Evolutionary conservation across 2,888 invertebrate species (phyloP), one percentile per base, ranked within the genome.

Genomic region (Gari tellinella): DNA sequence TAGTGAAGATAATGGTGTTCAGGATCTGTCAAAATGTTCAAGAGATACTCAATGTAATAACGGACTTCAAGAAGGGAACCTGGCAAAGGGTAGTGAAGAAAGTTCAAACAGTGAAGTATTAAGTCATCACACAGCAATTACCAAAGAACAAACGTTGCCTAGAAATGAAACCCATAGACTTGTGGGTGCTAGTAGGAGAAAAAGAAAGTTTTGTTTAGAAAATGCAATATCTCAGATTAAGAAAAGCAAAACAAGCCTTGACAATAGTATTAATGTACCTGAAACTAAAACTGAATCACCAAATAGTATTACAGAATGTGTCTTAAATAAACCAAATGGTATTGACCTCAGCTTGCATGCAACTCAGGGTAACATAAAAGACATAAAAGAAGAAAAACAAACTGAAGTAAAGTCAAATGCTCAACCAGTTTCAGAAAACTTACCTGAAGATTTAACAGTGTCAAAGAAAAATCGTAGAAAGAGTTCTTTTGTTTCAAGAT

Each of bases 141-240:
- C 14, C 14, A 12, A 12, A 19, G 19, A 48, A 19, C 14, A 23
- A 12, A n/a, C 19, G 2, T 2, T n/a, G 48, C 21, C 14, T 14
- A 41, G n/a, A 7, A 23, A 19, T 21, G 55, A 38, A 21, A 19
- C 21, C 14, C 38, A 41, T 0, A 57, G 51, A 23, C 56, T 57
- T 3, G 68, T 49, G 49, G 68, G 74, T 21, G 60, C 65, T n/a
- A 74, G 55, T 38, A 74, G 68, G 45, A 55, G 74, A 25, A 74
- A 74, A 46, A 25, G 74, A 41, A 72, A 72, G 37, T 66, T 64
- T 12, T 40, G 45, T 37, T 14, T 63, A 21, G 52, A 64, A 25
- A 65, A 21, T 57, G 51, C 61, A 40, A 52, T 65, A 7, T 31
- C 55, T 10, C 45, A 64, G 7, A 61, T 65, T 31, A 38, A 51